Evolutionary conservation across 1,140 invertebrate genomes (phyloP).

Genomic region (Lerema accius): DNA sequence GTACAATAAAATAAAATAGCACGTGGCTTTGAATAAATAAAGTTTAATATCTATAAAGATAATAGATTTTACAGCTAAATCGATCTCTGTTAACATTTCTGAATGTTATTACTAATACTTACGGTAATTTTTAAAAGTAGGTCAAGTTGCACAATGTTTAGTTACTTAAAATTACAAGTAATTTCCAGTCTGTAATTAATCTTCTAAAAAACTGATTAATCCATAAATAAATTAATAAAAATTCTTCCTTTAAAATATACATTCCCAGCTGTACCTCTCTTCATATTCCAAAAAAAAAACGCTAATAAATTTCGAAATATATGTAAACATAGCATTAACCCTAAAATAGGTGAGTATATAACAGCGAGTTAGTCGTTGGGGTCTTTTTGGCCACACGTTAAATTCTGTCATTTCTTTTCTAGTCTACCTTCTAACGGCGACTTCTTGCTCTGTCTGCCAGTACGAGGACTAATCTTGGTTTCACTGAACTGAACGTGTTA

Average conservation of each 20-base stretch:
- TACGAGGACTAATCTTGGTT: slow-evolving; percentile 23
- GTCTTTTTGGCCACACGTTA: slow-evolving; percentile 28
- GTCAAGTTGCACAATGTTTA: slow-evolving; percentile 22
- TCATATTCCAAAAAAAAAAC: slow-evolving; percentile 15
- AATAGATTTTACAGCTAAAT: background rate
- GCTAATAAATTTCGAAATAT: slow-evolving; percentile 7
- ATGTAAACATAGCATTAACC: slow-evolving; percentile 11
- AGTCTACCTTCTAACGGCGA: slow-evolving; percentile 51
- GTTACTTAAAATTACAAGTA: background rate
- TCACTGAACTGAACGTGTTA: slow-evolving; percentile 31
- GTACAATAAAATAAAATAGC: background rate
- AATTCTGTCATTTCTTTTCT: slow-evolving; percentile 48
- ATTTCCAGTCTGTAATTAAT: background rate
- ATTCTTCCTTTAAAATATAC: slow-evolving; percentile 1
- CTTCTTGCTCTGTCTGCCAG: slow-evolving; percentile 29
- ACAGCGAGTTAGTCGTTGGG: slow-evolving; percentile 9
- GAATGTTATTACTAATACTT: background rate
- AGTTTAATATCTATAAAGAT: background rate
- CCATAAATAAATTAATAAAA: too few species aligned
- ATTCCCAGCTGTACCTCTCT: background rate
- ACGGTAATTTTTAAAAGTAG: slow-evolving; percentile 14
- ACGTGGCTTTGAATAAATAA: background rate
- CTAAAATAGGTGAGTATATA: slow-evolving; percentile 27
- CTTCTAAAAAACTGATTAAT: too few species aligned
- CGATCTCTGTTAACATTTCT: background rate